phyloP scores from a whole-genome alignment of 2,797 vertebrate genomes.

The Artibeus lituratus region DNA sequence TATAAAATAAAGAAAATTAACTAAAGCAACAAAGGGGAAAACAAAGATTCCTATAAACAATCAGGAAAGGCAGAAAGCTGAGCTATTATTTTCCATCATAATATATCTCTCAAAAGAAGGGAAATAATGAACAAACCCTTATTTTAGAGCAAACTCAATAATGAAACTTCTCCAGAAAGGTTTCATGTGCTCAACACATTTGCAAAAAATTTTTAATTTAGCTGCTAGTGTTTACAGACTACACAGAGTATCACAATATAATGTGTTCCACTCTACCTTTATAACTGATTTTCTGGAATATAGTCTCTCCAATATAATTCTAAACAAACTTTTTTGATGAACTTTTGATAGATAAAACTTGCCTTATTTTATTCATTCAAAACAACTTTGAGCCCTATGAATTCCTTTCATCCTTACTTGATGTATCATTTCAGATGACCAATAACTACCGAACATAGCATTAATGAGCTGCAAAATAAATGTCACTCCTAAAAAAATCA shows the following conservation, averaged over 20 bases:
- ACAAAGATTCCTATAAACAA: not conserved
- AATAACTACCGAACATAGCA: not conserved
- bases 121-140: not conserved
- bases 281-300: not conserved
- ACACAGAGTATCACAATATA: not conserved
- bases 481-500: not conserved
- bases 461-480: slow-evolving; percentile 19
- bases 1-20: not conserved
- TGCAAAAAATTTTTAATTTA: not conserved
- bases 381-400: not conserved
- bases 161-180: not conserved
- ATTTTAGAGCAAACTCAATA: not conserved
- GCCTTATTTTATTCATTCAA: not conserved
- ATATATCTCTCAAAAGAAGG: not conserved
- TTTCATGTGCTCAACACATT: not conserved
- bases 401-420: not conserved
- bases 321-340: not conserved
- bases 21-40: not conserved
- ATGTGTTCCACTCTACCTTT: not conserved
- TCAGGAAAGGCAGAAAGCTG: not conserved
- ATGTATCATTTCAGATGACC: not conserved
- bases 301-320: not conserved
- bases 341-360: not conserved
- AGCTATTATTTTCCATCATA: not conserved
- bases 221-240: not conserved